Evolutionary conservation across 2,797 vertebrate genomes (phyloP).

Genomic region (Cichlasoma orientale): DNA sequence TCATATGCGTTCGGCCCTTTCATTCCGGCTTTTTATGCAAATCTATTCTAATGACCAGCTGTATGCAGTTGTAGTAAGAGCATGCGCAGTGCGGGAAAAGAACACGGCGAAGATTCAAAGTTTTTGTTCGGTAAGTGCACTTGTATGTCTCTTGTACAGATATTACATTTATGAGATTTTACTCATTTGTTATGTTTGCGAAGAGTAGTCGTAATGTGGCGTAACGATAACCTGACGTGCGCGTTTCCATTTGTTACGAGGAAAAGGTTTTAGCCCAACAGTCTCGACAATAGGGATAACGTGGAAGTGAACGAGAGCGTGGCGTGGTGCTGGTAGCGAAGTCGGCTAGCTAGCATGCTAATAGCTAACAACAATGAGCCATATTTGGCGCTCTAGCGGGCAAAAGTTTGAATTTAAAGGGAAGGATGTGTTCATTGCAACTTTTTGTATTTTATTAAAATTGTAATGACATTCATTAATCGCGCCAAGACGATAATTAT

Average conservation of each 20-base stretch:
- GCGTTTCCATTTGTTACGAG: slow-evolving; percentile 1
- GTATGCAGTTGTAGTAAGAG: slow-evolving; percentile 80
- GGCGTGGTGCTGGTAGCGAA: slow-evolving; percentile 75
- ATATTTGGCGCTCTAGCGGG: slow-evolving; percentile 79
- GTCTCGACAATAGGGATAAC: slow-evolving; percentile 78
- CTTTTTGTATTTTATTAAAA: neutral
- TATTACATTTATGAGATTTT: neutral
- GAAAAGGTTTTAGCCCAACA: slow-evolving; percentile 32
- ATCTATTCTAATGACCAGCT: slow-evolving; percentile 79
- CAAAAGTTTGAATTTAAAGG: slow-evolving; percentile 76
- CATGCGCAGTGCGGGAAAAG: slow-evolving; percentile 79
- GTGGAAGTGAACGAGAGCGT: slow-evolving; percentile 79
- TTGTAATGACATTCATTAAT: neutral
- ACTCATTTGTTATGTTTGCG: neutral
- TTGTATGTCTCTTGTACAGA: slow-evolving; percentile 44
- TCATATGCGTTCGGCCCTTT: slow-evolving; percentile 55
- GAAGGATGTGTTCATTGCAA: neutral
- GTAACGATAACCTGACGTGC: slow-evolving; percentile 15
- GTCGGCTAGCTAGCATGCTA: slow-evolving; percentile 75
- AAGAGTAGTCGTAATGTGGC: neutral
- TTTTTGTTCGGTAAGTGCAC: slow-evolving; percentile 81
- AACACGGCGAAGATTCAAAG: slow-evolving; percentile 83
- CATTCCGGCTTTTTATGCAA: slow-evolving; percentile 79
- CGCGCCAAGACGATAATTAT: neutral
- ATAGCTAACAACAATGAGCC: slow-evolving; percentile 82